Base-by-base conservation (phyloP, 2,888 invertebrate species). In the Malthinus seriepunctatus region DNA sequence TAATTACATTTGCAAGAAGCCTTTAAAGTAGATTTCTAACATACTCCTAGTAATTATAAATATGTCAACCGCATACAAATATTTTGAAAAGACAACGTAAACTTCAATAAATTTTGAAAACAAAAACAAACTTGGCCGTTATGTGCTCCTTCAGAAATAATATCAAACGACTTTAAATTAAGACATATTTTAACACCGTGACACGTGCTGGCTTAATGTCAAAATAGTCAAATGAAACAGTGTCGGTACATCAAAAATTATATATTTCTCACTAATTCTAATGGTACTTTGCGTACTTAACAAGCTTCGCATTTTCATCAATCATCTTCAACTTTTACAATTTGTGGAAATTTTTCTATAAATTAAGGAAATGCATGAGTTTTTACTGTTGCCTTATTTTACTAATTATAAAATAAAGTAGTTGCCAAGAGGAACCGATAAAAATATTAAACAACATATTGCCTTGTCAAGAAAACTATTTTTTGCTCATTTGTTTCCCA, bases 101-200 rank as follows among this genome's bases (percentile, higher is more conserved):
- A 72, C 71, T 71, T 56, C 64, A 63, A 68, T 71, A 71, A 71
- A 70, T 71, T 68, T 15, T 46, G 63, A 62, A 61, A 56, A 48
- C 61, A 69, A 68, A 69, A 69, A 69, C 66, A 69, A 68, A 64
- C 63, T 55, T 23, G 3, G 23, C n/a, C 23, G 61, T 61, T 56
- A 62, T 31, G 63, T 63, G 64, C 63, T 62, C 60, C 65, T 69
- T 71, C 65, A 67, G 32, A 65, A 70, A 67, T 67, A 69, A 70
- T 71, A 69, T 71, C 69, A 70, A 71, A 71, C 68, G 65, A 64
- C 67, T 62, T 64, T 56, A 66, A 73, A 73, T 74, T 71, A 71
- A 72, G 72, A 73, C 69, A 68, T 68, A 69, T 67, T 69, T 69
- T 67, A 70, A 70, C 69, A 67, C 68, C 67, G 62, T 65, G 67